Percentiles rank a stretch among this genome's conserved stretches.
These are phyloP conservation scores for Sardinella longiceps DNA, from an alignment of 2,797 vertebrate genomes.

Conservation along the genomic window DNA sequence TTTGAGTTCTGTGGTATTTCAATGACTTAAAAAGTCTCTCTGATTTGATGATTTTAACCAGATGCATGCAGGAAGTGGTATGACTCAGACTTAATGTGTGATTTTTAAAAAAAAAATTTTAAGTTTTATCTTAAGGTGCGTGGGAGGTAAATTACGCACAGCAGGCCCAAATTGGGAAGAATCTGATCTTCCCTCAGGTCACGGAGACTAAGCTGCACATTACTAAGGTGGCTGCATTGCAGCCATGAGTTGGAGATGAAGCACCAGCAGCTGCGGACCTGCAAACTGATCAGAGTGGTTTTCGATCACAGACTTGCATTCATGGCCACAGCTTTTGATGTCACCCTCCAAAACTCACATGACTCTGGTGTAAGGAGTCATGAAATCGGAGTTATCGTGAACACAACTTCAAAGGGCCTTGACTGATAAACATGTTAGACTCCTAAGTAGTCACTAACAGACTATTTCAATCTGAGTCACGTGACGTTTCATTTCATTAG, in stretches of 20 bases:
- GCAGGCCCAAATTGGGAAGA: background rate
- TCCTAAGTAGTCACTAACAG: background rate
- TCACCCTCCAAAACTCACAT: conserved; percentile 32
- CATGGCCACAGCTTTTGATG: conserved; percentile 37
- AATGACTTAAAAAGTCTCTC: background rate
- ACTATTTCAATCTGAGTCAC: background rate
- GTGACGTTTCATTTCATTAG: background rate
- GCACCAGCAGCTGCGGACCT: background rate
- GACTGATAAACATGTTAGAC: background rate
- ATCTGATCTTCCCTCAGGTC: background rate
- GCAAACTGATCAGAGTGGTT: conserved; percentile 31
- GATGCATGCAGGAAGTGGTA: background rate
- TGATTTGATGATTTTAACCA: background rate
- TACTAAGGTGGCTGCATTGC: background rate
- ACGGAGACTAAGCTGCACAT: background rate
- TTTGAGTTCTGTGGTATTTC: background rate
- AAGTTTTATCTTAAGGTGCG: background rate
- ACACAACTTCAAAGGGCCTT: background rate
- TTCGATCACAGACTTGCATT: conserved; percentile 34
- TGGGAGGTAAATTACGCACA: background rate
- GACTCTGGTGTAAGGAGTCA: conserved; percentile 6
- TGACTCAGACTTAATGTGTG: background rate
- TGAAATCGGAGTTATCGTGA: background rate
- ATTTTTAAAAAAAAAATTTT: no score
- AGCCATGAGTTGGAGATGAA: background rate